Evolutionary conservation across 2,797 vertebrate species (phyloP).

Genomic region (Yasuhikotakia modesta): DNA sequence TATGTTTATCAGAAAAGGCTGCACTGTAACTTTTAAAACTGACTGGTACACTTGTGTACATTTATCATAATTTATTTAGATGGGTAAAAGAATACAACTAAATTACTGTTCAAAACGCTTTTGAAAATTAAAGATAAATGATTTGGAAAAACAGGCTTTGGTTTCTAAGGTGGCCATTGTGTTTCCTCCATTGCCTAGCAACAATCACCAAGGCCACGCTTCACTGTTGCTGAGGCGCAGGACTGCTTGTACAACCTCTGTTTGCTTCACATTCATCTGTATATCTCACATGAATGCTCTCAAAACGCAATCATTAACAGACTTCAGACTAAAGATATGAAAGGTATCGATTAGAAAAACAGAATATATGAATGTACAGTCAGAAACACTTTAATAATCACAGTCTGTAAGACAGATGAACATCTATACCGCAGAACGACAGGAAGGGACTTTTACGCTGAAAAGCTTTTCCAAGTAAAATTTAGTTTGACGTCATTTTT

Average conservation of each 20-base stretch:
- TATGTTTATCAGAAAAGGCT: no score
- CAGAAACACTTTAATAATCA: neutral
- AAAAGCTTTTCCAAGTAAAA: constrained; percentile 71
- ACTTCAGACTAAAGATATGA: no score
- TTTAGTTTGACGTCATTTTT: constrained; percentile 79
- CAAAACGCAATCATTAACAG: no score
- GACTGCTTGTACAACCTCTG: constrained; percentile 70
- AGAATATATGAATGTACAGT: neutral
- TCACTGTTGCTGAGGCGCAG: constrained; percentile 80
- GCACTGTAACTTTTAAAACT: no score
- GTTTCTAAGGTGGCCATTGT: constrained; percentile 84
- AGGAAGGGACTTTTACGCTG: constrained; percentile 72
- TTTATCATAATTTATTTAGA: neutral
- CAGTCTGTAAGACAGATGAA: no score
- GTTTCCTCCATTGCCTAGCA: constrained; percentile 82
- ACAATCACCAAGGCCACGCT: constrained; percentile 83
- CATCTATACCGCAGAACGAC: no score
- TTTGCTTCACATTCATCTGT: constrained; percentile 64
- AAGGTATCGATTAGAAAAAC: constrained; percentile 44
- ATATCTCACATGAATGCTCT: no score
- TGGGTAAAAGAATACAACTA: no score
- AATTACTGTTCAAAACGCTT: no score
- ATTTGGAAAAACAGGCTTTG: constrained; percentile 80
- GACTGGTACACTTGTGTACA: no score
- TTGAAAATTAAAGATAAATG: no score